These are phyloP conservation scores for Laterallus jamaicensis DNA, from an alignment of 2,113 vertebrate genomes.

Conservation along the genomic window DNA sequence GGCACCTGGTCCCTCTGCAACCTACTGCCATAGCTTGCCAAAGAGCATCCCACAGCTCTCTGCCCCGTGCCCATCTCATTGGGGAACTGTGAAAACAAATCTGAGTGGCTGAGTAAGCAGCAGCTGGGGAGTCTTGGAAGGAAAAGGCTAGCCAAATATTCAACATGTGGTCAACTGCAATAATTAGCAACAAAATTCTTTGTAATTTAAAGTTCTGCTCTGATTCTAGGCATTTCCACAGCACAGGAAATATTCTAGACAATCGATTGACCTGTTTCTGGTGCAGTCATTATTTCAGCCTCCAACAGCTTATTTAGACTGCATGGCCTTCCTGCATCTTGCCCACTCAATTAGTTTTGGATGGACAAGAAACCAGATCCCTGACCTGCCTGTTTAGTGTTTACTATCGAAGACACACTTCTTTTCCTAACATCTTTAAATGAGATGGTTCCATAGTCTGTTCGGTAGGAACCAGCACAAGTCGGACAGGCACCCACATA, in stretches of 20 bases:
- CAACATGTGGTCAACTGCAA: slow-evolving; percentile 14
- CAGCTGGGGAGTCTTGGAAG: not conserved
- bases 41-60: not conserved
- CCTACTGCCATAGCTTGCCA: not conserved
- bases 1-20: not conserved
- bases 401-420: not conserved
- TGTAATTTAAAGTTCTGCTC: not conserved
- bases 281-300: slow-evolving; percentile 13
- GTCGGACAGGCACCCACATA: not conserved
- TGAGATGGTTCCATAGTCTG: not conserved
- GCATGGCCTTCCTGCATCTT: slow-evolving; percentile 1
- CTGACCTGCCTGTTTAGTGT: not conserved
- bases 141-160: not conserved
- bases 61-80: not conserved
- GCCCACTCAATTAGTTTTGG: not conserved
- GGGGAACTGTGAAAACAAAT: slow-evolving; percentile 17
- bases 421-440: not conserved
- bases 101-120: not conserved
- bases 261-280: not conserved
- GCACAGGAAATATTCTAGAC: not conserved
- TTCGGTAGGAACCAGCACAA: not conserved
- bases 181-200: slow-evolving; percentile 5
- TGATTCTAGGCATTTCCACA: not conserved
- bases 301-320: slow-evolving; percentile 19
- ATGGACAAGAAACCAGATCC: not conserved